Conservation (phyloP, 2,888 invertebrate genomes). For the Habroteleia sp. region DNA sequence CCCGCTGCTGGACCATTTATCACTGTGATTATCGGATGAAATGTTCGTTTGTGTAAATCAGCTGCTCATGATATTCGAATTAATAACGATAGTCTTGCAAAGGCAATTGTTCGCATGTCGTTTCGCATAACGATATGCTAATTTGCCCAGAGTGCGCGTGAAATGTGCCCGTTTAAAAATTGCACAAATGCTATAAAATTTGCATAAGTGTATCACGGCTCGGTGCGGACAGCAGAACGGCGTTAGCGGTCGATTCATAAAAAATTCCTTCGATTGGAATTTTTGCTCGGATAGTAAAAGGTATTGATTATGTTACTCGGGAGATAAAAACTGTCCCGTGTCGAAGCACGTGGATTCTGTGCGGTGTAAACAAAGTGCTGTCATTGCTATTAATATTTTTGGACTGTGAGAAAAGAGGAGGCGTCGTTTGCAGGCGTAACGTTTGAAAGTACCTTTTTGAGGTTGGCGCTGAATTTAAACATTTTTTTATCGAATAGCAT, state of each 20-base stretch:
- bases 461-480: too few relatives aligned
- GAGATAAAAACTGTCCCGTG: not conserved
- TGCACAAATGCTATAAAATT: slow-evolving; percentile 45
- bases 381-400: too few relatives aligned
- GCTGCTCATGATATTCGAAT: slow-evolving; percentile 17
- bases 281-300: slow-evolving; percentile 1
- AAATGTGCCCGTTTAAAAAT: slow-evolving; percentile 30
- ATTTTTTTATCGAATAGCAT: too few relatives aligned
- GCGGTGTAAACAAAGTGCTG: too few relatives aligned
- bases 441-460: too few relatives aligned
- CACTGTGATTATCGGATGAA: slow-evolving; percentile 32
- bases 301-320: slow-evolving; percentile 14
- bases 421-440: too few relatives aligned
- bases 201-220: slow-evolving; percentile 17
- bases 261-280: not conserved
- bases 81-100: slow-evolving; percentile 17
- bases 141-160: slow-evolving; percentile 19
- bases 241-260: not conserved
- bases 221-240: not conserved
- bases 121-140: slow-evolving; percentile 36
- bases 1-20: slow-evolving; percentile 13
- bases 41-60: slow-evolving; percentile 20
- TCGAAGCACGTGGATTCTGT: too few relatives aligned
- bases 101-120: slow-evolving; percentile 16
- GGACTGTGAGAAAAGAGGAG: too few relatives aligned